phyloP scores from a whole-genome alignment of 2,888 invertebrate genomes.

The Machimus rusticus region DNA sequence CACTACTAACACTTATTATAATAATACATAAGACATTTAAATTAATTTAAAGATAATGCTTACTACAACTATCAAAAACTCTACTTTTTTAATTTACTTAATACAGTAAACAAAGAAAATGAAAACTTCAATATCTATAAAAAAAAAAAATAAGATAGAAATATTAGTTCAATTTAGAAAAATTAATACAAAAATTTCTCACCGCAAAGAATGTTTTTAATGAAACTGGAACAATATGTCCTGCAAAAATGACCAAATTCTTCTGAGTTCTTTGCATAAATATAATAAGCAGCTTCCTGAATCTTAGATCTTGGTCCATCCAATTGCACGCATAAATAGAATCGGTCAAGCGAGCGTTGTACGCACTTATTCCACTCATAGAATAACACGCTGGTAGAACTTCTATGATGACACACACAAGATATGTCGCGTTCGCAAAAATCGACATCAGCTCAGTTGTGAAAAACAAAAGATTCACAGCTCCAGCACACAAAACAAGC shows the following conservation, averaged over 20 bases:
- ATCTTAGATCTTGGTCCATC: neutral
- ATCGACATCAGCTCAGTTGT: neutral
- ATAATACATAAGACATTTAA: neutral
- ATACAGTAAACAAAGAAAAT: neutral
- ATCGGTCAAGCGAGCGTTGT: neutral
- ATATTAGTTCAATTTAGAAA: neutral
- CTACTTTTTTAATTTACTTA: neutral
- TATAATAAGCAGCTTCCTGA: neutral
- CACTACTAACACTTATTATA: too few species aligned
- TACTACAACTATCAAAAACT: neutral
- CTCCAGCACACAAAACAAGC: neutral
- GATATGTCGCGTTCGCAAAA: neutral
- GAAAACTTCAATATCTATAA: neutral
- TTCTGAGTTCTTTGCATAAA: neutral
- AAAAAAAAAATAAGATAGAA: neutral
- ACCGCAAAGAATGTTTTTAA: neutral
- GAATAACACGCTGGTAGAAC: neutral
- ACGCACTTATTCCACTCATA: neutral
- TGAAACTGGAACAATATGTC: neutral
- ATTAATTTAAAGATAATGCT: neutral
- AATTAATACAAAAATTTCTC: too few species aligned
- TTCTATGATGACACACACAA: neutral
- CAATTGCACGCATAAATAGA: neutral
- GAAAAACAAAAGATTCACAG: neutral
- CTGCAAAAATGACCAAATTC: neutral